Evolutionary conservation across 1,140 invertebrate genomes (phyloP), one percentile per base, ranked within the genome.

Genomic region (Bombus terrestris): DNA sequence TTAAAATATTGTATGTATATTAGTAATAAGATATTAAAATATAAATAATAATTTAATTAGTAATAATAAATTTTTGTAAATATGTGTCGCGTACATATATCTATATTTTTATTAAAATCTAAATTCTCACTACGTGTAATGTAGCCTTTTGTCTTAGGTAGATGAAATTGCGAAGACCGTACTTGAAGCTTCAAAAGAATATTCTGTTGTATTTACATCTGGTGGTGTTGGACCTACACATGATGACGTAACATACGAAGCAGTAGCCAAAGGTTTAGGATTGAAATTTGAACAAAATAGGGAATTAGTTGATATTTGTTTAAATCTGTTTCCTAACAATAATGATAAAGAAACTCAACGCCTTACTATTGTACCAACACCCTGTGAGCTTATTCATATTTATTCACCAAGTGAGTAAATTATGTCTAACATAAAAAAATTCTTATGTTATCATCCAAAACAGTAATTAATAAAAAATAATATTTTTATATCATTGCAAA

Each of bases 141-240:
- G 71, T 85, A 85, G 79, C 59, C 71, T 71, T 85, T 72, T 83
- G 32, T 83, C 15, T 86, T 86, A 96, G 89, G 87, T 97, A 35
- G 93, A 96, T 64, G 95, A 94, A n/a, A 97, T 98, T 87, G 96
- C 97, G 12, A 92, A 95, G 69, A 96, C 97, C 94, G 96, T 98
- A 4, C 71, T 86, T 13, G 88, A 95, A 57, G 96, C 96, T 91
- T 97, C 97, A 5, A 91, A 94, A 57, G 85, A 85, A n/a, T 95
- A 92, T 88, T 86, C 93, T 41, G 74, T 96, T 92, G 97, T 98
- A 39, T 95, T 98, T 37, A 97, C 97, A 13, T 96, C 96, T 41
- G 97, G 97, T 47, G 97, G 97, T n/a, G 96, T 98, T 81, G 97
- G 97, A 9, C 97, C 97, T 15, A 98, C 97, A 15, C 97, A 98